Evolutionary conservation across 2,113 vertebrate species (phyloP).

Genomic region (Propithecus coquereli): DNA sequence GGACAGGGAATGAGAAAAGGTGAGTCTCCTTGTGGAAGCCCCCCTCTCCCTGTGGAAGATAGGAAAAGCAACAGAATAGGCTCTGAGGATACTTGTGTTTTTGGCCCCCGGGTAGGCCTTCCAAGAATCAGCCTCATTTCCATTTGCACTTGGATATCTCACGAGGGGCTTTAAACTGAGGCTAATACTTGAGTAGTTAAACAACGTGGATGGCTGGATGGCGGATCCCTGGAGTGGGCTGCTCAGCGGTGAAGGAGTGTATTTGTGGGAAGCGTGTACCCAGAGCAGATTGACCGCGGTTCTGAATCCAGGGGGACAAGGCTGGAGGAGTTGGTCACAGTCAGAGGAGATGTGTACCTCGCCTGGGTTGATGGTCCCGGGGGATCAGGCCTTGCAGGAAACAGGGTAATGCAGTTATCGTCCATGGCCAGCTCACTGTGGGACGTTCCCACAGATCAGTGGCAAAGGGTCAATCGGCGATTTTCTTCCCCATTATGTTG

Average conservation of each 20-base stretch:
- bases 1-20: background rate
- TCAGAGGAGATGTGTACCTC: rapidly evolving
- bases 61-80: background rate
- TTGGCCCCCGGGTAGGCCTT: background rate
- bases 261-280: background rate
- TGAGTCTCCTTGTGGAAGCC: background rate
- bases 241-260: background rate
- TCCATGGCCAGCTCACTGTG: background rate
- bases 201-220: background rate
- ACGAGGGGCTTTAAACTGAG: background rate
- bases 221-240: background rate
- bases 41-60: background rate
- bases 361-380: slow-evolving; percentile 16
- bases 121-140: background rate
- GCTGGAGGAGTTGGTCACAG: background rate
- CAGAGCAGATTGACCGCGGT: rapidly evolving
- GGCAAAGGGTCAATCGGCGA: slow-evolving; percentile 26
- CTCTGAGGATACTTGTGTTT: background rate
- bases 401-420: slow-evolving; percentile 11
- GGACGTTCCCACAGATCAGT: slow-evolving; percentile 55
- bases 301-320: background rate
- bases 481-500: slow-evolving; percentile 48
- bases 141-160: background rate
- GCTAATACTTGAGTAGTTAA: background rate
- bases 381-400: slow-evolving; percentile 17